Evolutionary conservation across 2,113 vertebrate species (phyloP), one percentile per base, ranked within the genome.

Genomic region (Rhinolophus ferrumequinum): DNA sequence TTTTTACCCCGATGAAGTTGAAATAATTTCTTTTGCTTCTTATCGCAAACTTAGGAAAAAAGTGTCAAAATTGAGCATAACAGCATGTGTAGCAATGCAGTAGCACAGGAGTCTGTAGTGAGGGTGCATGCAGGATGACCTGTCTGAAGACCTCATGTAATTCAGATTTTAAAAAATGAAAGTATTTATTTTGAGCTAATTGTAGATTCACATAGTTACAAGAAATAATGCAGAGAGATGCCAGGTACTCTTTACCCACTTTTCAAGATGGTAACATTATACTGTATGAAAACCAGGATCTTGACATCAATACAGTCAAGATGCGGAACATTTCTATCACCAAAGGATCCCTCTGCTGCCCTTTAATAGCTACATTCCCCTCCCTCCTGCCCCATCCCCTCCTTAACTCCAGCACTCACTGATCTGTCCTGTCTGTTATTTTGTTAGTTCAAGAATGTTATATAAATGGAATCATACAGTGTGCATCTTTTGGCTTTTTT

Each of bases 171-270:
- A 66, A 58, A 26, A 70, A 80, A 10, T 62, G 62, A 80, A 66
- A n/a, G 30, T 85, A 44, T 90, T 79, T 79, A 93, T 73, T 67
- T 94, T 88, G 64, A 92, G 79, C 54, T 73, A 73, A 47, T 60
- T 77, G 7, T 92, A 67, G 73, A 79, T 44, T 67, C 38, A 41
- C 18, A n/a, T 13, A 70, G 3, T 64, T 72, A 35, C 26, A 79
- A 95, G 50, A 90, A 83, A 66, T 58, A 84, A 64, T 15, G 3
- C 26, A 50, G 28, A 75, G 76, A 35, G 24, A 84, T 77, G n/a
- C 56, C 26, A 80, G 8, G 3, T 56, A 28, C 30, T 22, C 24
- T 84, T 85, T 58, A 33, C 60, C 28, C 5, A 47, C n/a, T 89
- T 26, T 67, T 30, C 15, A 30, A 21, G 14, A 2, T 30, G 52